phyloP scores from a whole-genome alignment of 2,797 vertebrate genomes.

The Acrocephalus scirpaceus region DNA sequence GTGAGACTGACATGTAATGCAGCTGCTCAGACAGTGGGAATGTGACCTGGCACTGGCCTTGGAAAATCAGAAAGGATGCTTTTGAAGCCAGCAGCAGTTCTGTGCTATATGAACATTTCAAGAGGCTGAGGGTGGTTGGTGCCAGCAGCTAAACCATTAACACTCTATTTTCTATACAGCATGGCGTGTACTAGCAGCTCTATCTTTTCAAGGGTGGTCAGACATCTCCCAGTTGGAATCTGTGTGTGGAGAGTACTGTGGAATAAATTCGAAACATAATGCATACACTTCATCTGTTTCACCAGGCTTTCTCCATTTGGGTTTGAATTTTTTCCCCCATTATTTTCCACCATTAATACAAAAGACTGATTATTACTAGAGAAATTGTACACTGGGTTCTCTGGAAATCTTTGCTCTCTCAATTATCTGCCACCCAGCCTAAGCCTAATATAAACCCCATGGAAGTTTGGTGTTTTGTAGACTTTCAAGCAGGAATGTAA shows the following conservation, averaged over 20 bases:
- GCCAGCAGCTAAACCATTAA: not conserved
- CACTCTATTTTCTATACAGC: not conserved
- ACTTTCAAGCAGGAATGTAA: not conserved
- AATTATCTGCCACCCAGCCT: not conserved
- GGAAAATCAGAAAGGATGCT: not conserved
- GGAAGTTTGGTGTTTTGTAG: not conserved
- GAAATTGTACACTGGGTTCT: not conserved
- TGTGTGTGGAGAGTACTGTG: not conserved
- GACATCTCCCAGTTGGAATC: not conserved
- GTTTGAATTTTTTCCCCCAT: rapidly evolving
- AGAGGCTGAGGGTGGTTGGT: not conserved
- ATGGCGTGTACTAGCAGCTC: not conserved
- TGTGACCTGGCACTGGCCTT: not conserved
- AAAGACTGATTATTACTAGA: not conserved
- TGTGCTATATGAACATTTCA: not conserved
- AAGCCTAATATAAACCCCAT: not conserved
- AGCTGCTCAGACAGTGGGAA: not conserved
- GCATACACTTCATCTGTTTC: not conserved
- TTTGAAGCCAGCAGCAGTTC: not conserved
- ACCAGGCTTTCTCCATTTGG: not conserved
- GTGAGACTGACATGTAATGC: not conserved
- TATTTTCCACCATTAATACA: not conserved
- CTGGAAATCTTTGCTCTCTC: not conserved
- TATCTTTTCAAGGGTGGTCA: not conserved
- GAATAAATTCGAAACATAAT: not conserved